A percentile compares a stretch with the other conserved stretches of the same genome.
Conservation (phyloP, 1,140 invertebrate genomes). For the Drosophila ogumai region DNA sequence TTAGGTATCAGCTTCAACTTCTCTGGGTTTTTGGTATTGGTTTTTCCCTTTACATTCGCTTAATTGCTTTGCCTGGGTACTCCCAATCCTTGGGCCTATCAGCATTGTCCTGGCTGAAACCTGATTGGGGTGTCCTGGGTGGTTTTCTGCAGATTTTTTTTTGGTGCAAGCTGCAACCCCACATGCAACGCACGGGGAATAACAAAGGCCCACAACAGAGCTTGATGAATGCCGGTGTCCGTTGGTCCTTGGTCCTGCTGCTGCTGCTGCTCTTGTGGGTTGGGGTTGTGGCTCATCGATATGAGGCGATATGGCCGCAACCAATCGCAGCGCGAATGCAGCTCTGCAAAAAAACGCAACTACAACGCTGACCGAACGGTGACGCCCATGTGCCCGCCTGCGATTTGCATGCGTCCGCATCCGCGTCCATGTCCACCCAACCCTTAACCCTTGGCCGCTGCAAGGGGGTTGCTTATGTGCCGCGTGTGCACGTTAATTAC, state of each 20-base stretch:
- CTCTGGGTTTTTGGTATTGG: not conserved
- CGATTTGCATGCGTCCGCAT: conserved; percentile 75
- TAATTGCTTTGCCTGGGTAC: not conserved
- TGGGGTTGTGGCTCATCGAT: conserved; percentile 58
- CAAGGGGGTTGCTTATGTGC: conserved; percentile 66
- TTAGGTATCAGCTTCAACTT: too few relatives aligned
- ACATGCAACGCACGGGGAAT: conserved; percentile 35
- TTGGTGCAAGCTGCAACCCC: conserved; percentile 42
- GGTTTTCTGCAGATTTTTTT: conserved; percentile 4
- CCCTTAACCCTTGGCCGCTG: conserved; percentile 9
- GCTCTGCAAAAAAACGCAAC: conserved; percentile 78
- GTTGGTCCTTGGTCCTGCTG: conserved; percentile 2
- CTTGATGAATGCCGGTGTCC: conserved; percentile 40
- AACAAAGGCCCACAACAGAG: conserved; percentile 36
- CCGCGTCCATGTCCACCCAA: conserved; percentile 5
- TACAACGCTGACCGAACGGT: conserved; percentile 61
- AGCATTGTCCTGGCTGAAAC: conserved; percentile 1
- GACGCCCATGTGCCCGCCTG: conserved; percentile 58
- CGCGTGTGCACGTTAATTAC: conserved; percentile 80
- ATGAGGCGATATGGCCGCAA: conserved; percentile 55
- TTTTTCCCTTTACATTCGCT: not conserved
- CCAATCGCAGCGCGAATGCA: conserved; percentile 78
- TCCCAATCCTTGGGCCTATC: conserved; percentile 24
- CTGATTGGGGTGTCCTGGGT: conserved; percentile 22
- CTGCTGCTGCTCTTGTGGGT: not conserved